These are phyloP conservation scores for Cirrhinus molitorella DNA, from an alignment of 2,797 vertebrate species.

Conservation along the genomic window DNA sequence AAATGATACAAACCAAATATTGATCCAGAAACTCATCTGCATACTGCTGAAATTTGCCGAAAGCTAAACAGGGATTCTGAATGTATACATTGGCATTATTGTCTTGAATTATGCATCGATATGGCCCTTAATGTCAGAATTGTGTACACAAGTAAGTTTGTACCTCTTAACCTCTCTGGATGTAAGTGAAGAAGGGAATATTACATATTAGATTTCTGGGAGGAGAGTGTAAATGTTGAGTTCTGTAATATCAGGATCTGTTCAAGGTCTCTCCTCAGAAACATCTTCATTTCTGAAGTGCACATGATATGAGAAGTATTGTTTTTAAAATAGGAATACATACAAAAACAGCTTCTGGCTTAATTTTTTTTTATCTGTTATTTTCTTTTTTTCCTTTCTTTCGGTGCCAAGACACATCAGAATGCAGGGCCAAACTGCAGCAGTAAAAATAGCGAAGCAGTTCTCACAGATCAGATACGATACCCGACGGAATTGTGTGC, in stretches of 20 bases:
- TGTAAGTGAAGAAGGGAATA: conserved; percentile 52
- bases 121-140: conserved; percentile 48
- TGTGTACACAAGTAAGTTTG: conserved; percentile 40
- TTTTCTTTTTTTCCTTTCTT: conserved; percentile 50
- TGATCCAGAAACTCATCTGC: conserved; percentile 36
- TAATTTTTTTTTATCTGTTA: conserved; percentile 48
- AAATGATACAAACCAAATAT: conserved; percentile 35
- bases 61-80: conserved; percentile 50
- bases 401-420: conserved; percentile 63
- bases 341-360: conserved; percentile 67
- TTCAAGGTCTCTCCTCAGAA: conserved; percentile 32
- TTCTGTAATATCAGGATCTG: conserved; percentile 36
- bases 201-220: conserved; percentile 52
- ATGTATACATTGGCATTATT: conserved; percentile 48
- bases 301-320: conserved; percentile 55
- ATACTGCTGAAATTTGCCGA: conserved; percentile 47
- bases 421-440: conserved; percentile 56
- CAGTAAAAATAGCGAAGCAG: conserved; percentile 64
- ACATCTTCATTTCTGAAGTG: conserved; percentile 63
- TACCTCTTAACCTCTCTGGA: conserved; percentile 38
- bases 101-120: conserved; percentile 52
- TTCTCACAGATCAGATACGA: conserved; percentile 63
- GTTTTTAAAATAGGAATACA: conserved; percentile 50
- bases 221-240: conserved; percentile 61
- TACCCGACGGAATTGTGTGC: conserved; percentile 65